Evolutionary conservation across 1,140 invertebrate species (phyloP).

Genomic region (Lysiphlebus fabarum): DNA sequence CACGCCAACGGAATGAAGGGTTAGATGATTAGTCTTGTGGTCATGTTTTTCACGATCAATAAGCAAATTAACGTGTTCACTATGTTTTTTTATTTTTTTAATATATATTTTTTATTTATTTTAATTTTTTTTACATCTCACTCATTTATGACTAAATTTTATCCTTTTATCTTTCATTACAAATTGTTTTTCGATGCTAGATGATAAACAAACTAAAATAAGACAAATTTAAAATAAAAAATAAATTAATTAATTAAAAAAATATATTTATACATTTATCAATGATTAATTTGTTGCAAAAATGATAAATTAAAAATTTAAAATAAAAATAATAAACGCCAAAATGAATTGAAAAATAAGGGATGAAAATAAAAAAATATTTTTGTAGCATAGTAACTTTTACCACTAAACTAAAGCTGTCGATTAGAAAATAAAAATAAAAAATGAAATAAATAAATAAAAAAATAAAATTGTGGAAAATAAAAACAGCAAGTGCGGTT

Average conservation of each 20-base stretch:
- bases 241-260: neutral
- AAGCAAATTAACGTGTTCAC: constrained; percentile 14
- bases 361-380: neutral
- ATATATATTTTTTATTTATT: constrained; percentile 3
- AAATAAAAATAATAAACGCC: neutral
- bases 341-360: constrained; percentile 1
- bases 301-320: constrained; percentile 5
- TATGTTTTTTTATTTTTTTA: neutral
- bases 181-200: neutral
- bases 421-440: constrained; percentile 20
- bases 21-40: neutral
- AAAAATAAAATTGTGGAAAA: no score
- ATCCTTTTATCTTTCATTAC: no score
- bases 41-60: constrained; percentile 15
- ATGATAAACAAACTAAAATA: neutral
- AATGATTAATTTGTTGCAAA: constrained; percentile 21
- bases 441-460: neutral
- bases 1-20: neutral
- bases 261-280: constrained; percentile 21
- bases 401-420: constrained; percentile 17
- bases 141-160: neutral
- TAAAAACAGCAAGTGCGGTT: neutral
- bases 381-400: constrained; percentile 1
- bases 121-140: neutral
- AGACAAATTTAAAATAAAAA: neutral